Base-by-base conservation (phyloP, 2,888 invertebrate genomes). In the Drosophila algonquin region DNA sequence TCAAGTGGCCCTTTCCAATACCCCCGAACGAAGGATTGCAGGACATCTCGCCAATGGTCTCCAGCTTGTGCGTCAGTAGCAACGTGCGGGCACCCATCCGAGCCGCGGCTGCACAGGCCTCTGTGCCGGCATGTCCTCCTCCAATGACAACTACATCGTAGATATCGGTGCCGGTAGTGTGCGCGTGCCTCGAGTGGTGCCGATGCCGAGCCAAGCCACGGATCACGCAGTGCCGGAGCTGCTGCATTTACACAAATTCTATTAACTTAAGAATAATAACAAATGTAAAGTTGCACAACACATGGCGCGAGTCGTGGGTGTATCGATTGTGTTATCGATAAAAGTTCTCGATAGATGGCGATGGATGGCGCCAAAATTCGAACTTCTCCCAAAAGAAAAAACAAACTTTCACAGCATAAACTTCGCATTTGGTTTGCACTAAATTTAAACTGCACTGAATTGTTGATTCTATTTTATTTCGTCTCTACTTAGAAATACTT, bases 11-110 rank as follows among this genome's bases (percentile, higher is more conserved):
- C 92, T 98, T 98, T 0, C 97, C 98, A 79, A 98, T 96, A 8
- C 98, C 98, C 30, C 98, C 98, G 93, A 98, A 98, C 0, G 97
- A 96, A 21, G 98, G 98, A 93, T 98, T 98, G 89, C 98, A 98
- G 0, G 97, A 97, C 98, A 98, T 98, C 92, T 97, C 97, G 94
- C 97, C 98, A 73, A 98, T 94, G 3, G 97, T 97, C 79, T 94
- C 94, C 80, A 95, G 94, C 87, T 97, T 97, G 83, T 98, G 97
- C 0, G 97, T 98, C 9, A 98, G 93, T 40, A 98, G 93, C 54
- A 97, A 90, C 0, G 97, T 97, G 71, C 93, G 93, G 0, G 95
- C 95, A 9, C 97, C 97, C 95, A 97, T 96, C 87, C 98, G 93
- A 1, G 96, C 95, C 1, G 98, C 94, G 5, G 97, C 97, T 48